These are phyloP conservation scores for Steinernema feltiae DNA, from an alignment of 1,140 invertebrate species.

Conservation along the genomic window DNA sequence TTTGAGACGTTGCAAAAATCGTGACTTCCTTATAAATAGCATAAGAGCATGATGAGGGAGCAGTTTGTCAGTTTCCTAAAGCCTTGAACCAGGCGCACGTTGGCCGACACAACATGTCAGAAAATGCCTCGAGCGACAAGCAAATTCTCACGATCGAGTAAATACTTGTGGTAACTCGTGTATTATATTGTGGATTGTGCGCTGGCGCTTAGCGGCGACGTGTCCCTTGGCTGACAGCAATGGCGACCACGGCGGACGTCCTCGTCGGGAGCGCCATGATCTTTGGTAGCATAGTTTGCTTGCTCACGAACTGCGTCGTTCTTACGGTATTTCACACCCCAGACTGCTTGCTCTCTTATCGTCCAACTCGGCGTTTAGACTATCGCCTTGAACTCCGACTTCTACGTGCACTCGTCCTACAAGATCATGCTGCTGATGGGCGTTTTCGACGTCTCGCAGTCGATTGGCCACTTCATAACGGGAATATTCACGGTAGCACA, in stretches of 20 bases:
- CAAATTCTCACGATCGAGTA: no score
- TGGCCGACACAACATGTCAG: no score
- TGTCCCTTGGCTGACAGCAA: no score
- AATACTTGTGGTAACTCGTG: no score
- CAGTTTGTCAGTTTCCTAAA: no score
- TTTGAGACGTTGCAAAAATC: no score
- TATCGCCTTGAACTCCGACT: background rate
- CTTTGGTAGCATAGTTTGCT: background rate
- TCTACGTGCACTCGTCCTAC: background rate
- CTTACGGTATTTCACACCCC: background rate
- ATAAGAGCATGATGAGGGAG: no score
- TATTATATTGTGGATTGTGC: no score
- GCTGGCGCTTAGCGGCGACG: no score
- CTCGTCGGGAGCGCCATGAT: background rate
- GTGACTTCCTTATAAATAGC: no score
- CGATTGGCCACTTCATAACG: background rate
- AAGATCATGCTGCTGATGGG: slow-evolving; percentile 11
- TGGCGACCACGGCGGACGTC: background rate
- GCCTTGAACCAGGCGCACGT: no score
- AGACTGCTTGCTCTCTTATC: background rate
- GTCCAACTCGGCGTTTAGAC: background rate
- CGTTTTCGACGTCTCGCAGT: background rate
- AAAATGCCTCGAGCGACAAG: no score
- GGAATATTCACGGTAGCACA: background rate
- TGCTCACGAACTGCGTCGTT: background rate